Evolutionary conservation across 1,140 invertebrate genomes (phyloP), one percentile per base, ranked within the genome.

Genomic region (Brachionus calyciflorus): DNA sequence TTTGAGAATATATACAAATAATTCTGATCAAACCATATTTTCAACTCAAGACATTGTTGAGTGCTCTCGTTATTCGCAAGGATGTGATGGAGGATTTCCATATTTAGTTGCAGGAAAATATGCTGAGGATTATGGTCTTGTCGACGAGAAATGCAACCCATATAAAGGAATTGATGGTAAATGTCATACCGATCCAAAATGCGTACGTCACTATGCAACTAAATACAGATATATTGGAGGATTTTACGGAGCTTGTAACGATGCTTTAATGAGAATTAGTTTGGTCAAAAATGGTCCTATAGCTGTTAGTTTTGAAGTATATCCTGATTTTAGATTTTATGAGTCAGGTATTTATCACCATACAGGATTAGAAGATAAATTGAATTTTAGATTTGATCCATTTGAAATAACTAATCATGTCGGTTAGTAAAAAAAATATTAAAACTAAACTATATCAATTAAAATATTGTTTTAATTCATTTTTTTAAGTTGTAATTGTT

Each of bases 1-100:
- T 10, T 77, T 86, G 1, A 78, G 83, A 48, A 82, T 87, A 12
- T 80, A 82, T 44, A 85, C 84, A 21, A 87, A 87, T 70, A 87
- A 87, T 77, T 84, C 81, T 26, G 30, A 80, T 28, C 78, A 81
- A 51, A 81, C 81, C 0, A 80, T 83, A 0, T 84, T 87, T 68
- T 86, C 86, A 5, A 81, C 87, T 19, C 87, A 88, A 80, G 87
- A 88, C 78, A 80, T 88, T 26, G 84, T 88, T 19, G 85, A 86
- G 53, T 88, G 87, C 79, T 85, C 84, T 41, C 77, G 80, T 78
- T 87, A 87, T 77, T 69, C 75, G 70, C 26, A 76, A 81, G 83
- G 87, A 3, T 88, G 88, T 80, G 82, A 81, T 1, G 88, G 88
- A n/a, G 88, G 88, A 2, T 88, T 88, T 77, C 84, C 86, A 1